Conservation (phyloP, 1,140 invertebrate species). For the Littorina saxatilis region DNA sequence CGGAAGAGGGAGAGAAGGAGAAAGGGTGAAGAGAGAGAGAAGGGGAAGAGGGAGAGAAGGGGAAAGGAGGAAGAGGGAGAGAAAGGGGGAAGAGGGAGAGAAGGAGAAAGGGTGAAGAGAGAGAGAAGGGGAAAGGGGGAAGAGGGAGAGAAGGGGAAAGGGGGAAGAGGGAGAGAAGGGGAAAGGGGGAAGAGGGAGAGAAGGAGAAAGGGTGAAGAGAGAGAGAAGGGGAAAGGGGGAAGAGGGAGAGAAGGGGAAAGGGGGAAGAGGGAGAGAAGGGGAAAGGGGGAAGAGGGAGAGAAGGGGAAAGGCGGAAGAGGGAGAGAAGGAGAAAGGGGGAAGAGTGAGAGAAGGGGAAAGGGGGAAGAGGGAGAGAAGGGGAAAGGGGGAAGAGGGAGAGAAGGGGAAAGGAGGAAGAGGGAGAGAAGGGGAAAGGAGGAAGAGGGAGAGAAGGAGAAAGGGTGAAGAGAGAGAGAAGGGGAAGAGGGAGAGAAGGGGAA, state of each 20-base stretch:
- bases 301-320: not conserved
- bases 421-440: not conserved
- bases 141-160: too few species aligned
- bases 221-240: too few species aligned
- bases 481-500: not conserved
- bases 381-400: not conserved
- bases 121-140: too few species aligned
- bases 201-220: too few species aligned
- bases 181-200: too few species aligned
- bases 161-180: too few species aligned
- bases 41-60: too few species aligned
- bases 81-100: too few species aligned
- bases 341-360: not conserved
- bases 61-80: too few species aligned
- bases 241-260: slow-evolving; percentile 1
- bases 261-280: not conserved
- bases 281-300: not conserved
- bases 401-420: not conserved
- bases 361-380: not conserved
- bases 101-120: too few species aligned
- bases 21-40: too few species aligned
- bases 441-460: slow-evolving; percentile 6
- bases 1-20: too few species aligned
- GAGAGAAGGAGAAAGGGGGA: not conserved
- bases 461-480: not conserved